Base-by-base conservation (phyloP, 2,888 invertebrate species). In the Plebejus argus region DNA sequence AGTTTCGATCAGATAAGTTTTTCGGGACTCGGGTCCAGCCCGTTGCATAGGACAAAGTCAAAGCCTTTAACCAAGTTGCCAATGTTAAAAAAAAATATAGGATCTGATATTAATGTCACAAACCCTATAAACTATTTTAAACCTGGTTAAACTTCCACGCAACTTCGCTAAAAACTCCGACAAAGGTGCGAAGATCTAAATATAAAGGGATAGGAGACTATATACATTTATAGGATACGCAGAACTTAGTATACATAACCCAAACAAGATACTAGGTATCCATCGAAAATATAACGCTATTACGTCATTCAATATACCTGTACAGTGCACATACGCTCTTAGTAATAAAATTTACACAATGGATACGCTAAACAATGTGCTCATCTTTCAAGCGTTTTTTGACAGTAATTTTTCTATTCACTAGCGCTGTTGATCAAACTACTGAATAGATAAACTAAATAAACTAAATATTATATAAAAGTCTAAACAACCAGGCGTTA, bases 1-100 rank as follows among this genome's bases (percentile, higher is more conserved):
- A 66, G 8, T 15, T 66, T 15, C 18, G 23, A 28, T 66, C 15
- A 66, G 12, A 66, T 28, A 28, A 15, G 15, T 28, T 28, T 12
- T 6, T 66, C 66, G 66, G 66, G 66, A 33, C 66, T 66, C 66
- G 66, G 66, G 66, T 66, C 66, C 66, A 66, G 66, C 66, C 66
- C 66, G 28, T 66, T 28, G 6, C 28, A 12, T 18, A 66, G 3
- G 10, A 23, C 12, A 61, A 61, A 23, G 0, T 1, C 23, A 4
- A 18, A 28, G 33, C 28, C 7, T 28, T 12, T 66, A 66, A 53
- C 15, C 15, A 53, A 53, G 18, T 53, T 53, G 53, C 18, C 1
- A 53, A 18, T 18, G 0, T 18, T 53, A 3, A 1, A 53, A 15
- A 18, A 53, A 18, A 0, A 49, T 39, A 45, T 45, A 45, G 45